Percentiles rank a stretch among this genome's conserved stretches.
Conservation (phyloP, 1,140 invertebrate genomes). For the Drosophila nigrodunni region DNA sequence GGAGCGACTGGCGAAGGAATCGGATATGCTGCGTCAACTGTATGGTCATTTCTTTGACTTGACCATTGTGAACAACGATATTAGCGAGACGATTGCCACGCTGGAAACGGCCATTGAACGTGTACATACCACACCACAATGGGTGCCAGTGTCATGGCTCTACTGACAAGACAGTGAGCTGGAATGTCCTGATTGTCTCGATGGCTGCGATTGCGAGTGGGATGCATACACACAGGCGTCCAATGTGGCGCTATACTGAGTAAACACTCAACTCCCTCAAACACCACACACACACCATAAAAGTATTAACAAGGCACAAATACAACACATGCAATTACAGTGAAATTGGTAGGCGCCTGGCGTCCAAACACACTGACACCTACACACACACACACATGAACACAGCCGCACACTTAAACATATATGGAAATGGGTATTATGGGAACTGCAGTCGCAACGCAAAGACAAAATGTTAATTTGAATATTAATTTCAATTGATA, state of each 20-base stretch:
- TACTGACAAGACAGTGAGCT: constrained; percentile 91
- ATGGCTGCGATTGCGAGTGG: constrained; percentile 84
- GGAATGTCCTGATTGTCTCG: constrained; percentile 83
- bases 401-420: constrained; percentile 31
- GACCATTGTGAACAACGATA: constrained; percentile 99
- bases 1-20: constrained; percentile 97
- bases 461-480: constrained; percentile 47
- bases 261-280: constrained; percentile 4
- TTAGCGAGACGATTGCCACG: constrained; percentile 98
- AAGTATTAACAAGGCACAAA: constrained; percentile 80
- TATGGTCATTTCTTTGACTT: constrained; percentile 99
- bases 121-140: constrained; percentile 95
- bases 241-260: constrained; percentile 77
- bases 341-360: constrained; percentile 57
- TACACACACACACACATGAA: constrained; percentile 47
- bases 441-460: constrained; percentile 76
- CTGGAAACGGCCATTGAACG: constrained; percentile 96
- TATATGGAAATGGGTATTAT: constrained; percentile 67
- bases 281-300: constrained; percentile 54
- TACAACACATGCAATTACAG: constrained; percentile 44
- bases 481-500: constrained; percentile 56
- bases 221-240: constrained; percentile 81
- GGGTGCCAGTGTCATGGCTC: constrained; percentile 97
- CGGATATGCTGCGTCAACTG: constrained; percentile 96
- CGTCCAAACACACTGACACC: constrained; percentile 43